Evolutionary conservation across 1,140 invertebrate species (phyloP).

Genomic region (Hylaeus volcanicus): DNA sequence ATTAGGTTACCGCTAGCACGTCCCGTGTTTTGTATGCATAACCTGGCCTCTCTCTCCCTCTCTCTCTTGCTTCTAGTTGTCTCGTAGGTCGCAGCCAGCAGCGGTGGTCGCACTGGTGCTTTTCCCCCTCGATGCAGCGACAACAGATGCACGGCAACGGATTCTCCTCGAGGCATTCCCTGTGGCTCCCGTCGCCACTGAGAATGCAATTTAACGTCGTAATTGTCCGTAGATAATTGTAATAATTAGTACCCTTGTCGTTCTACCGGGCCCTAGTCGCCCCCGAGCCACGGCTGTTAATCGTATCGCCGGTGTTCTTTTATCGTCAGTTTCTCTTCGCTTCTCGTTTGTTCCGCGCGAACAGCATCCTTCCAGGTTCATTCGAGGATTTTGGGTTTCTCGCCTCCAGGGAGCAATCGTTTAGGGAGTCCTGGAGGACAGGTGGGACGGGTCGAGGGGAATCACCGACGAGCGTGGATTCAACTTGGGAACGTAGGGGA

Average conservation of each 20-base stretch:
- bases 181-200: slow-evolving; percentile 6
- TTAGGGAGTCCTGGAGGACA: neutral
- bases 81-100: neutral
- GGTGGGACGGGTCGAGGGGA: no score
- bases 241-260: slow-evolving; percentile 60
- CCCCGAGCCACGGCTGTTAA: slow-evolving; percentile 6
- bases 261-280: neutral
- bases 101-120: slow-evolving; percentile 1
- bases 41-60: slow-evolving; percentile 1
- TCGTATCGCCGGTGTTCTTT: slow-evolving; percentile 27
- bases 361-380: neutral
- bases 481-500: slow-evolving; percentile 16
- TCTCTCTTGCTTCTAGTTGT: neutral
- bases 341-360: neutral
- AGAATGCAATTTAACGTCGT: slow-evolving; percentile 66
- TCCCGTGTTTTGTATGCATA: slow-evolving; percentile 58
- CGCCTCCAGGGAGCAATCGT: neutral
- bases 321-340: neutral
- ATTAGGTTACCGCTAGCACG: slow-evolving; percentile 17
- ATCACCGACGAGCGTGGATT: neutral
- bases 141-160: slow-evolving; percentile 39
- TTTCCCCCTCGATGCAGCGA: neutral
- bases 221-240: slow-evolving; percentile 64
- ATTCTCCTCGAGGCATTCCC: slow-evolving; percentile 44
- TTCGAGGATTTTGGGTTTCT: neutral